Evolutionary conservation across 2,113 vertebrate species (phyloP).

Genomic region (Sebastes schlegelii): DNA sequence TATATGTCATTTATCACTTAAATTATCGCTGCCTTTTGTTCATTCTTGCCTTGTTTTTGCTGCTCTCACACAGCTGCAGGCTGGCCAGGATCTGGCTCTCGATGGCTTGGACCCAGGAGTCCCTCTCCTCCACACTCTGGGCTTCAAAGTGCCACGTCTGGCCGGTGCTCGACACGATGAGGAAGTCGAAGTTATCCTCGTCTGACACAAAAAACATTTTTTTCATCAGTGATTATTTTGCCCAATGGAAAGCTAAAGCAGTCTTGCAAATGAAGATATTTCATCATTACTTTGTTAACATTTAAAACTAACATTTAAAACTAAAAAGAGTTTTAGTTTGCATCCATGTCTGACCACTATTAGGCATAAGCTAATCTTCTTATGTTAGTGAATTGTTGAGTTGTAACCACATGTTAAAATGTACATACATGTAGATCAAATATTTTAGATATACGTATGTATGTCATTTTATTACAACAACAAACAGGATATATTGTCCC

Average conservation of each 20-base stretch:
- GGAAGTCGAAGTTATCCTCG: conserved; percentile 96
- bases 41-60: conserved; percentile 90
- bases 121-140: conserved; percentile 91
- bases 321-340: background rate
- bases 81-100: conserved; percentile 97
- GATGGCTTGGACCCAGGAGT: conserved; percentile 95
- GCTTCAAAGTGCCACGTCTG: conserved; percentile 97
- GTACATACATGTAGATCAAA: background rate
- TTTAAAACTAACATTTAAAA: background rate
- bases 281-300: background rate
- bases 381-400: background rate
- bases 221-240: background rate
- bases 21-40: background rate
- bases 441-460: background rate
- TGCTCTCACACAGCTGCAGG: conserved; percentile 95
- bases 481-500: background rate
- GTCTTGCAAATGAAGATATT: background rate
- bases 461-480: background rate
- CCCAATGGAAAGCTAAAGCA: background rate
- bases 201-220: conserved; percentile 69
- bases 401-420: background rate
- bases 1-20: background rate
- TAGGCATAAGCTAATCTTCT: background rate
- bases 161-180: conserved; percentile 93
- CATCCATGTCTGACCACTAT: background rate